Percentiles rank a stretch among this genome's conserved stretches.
Conservation (phyloP, 2,113 vertebrate species). For the Loxodonta africana region DNA sequence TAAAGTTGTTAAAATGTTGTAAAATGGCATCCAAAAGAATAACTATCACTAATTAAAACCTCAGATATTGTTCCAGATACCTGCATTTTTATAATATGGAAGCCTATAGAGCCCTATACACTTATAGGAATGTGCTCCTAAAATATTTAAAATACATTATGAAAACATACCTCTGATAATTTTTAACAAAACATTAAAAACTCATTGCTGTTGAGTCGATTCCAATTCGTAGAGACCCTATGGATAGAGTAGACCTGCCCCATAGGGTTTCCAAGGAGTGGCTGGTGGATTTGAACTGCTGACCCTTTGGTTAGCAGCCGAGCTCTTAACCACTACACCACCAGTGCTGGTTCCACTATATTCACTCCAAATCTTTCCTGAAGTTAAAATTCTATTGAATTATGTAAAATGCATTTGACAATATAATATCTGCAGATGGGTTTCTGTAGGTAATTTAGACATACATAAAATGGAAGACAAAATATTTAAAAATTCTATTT, state of each 20-base stretch:
- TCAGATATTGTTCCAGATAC: not conserved
- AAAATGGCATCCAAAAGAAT: not conserved
- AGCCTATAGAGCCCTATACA: not conserved
- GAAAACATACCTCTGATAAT: not conserved
- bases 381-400: constrained; percentile 20
- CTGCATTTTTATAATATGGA: not conserved
- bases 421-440: not conserved
- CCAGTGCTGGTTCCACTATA: not conserved
- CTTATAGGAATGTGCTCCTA: not conserved
- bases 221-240: too few species aligned
- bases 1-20: not conserved
- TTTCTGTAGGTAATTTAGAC: not conserved
- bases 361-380: not conserved
- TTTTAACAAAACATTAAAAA: not conserved
- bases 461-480: not conserved
- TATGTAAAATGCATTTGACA: not conserved
- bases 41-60: not conserved
- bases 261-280: too few species aligned
- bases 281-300: too few species aligned
- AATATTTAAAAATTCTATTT: not conserved
- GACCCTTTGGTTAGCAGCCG: too few species aligned
- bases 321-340: too few species aligned
- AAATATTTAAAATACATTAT: constrained; percentile 9
- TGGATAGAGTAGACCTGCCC: too few species aligned
- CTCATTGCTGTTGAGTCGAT: too few species aligned